Evolutionary conservation across 2,888 invertebrate genomes (phyloP), one percentile per base, ranked within the genome.

Genomic region (Therioaphis trifolii): DNA sequence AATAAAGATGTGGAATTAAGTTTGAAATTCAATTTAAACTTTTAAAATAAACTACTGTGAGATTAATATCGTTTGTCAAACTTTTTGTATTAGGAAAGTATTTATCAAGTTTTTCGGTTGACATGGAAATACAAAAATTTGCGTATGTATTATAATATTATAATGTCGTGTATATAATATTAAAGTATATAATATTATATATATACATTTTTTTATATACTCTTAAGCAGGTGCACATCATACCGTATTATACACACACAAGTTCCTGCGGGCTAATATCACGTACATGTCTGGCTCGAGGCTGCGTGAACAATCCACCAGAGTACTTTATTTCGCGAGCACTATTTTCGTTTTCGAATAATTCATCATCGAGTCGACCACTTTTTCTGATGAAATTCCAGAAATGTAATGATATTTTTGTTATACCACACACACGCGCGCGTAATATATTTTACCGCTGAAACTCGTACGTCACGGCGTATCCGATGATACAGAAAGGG

Each of bases 381-480:
- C 69, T 69, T 69, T 46, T 69, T 15, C 24, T 69, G 46, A 69
- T 69, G 46, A 46, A 69, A 69, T n/a, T 5, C 61, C 18, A 69
- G n/a, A 46, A 40, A 21, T 40, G n/a, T n/a, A n/a, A n/a, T n/a
- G n/a, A n/a, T n/a, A n/a, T n/a, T n/a, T n/a, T n/a, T n/a, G n/a
- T n/a, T n/a, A 68, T 21, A 21, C 18, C 40, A 14, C 1, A 35
- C 9, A 18, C 14, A 5, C 4, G 12, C 21, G 12, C 14, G 29
- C n/a, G 9, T 4, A 1, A 21, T n/a, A 66, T 66, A 29, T 66
- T 35, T 35, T 11, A 2, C 12, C 49, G 49, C 1, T 49, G 49
- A 18, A 18, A 15, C 49, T 49, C 49, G 18, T 15, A 49, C 49
- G 7, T n/a, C 9, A 55, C n/a, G 4, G 18, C 21, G 21, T 55